These are phyloP conservation scores for Pachypanchax playfairii DNA, from an alignment of 2,113 vertebrate species.

Conservation along the genomic window DNA sequence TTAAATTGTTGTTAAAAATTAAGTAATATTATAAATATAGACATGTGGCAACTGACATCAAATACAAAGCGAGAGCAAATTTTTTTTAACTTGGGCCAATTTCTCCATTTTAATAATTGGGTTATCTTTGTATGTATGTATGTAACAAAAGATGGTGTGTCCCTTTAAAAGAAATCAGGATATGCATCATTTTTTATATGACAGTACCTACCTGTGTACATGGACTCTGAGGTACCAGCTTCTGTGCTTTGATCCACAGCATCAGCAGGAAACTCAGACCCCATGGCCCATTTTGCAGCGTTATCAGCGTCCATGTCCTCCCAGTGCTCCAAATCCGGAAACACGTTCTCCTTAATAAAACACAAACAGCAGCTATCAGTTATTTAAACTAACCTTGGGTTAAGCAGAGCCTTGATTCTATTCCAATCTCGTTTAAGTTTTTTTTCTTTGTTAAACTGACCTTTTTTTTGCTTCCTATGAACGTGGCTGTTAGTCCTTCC, in stretches of 20 bases:
- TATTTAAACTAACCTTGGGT: background rate
- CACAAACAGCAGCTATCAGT: background rate
- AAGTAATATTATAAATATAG: too few species aligned
- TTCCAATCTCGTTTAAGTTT: background rate
- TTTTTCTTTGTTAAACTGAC: slow-evolving; percentile 34
- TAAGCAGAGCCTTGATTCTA: background rate
- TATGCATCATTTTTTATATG: background rate
- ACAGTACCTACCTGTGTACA: slow-evolving; percentile 54
- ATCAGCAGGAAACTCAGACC: slow-evolving; percentile 43
- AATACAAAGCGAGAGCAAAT: background rate
- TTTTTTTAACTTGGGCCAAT: background rate
- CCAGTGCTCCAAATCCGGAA: slow-evolving; percentile 75
- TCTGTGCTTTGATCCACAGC: slow-evolving; percentile 26
- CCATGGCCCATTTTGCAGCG: slow-evolving; percentile 72
- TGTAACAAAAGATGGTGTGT: too few species aligned
- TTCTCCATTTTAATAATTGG: background rate
- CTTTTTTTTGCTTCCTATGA: slow-evolving; percentile 46
- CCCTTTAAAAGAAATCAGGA: background rate
- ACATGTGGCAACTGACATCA: too few species aligned
- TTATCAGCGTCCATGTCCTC: slow-evolving; percentile 73
- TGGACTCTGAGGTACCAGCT: slow-evolving; percentile 21
- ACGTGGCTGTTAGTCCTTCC: slow-evolving; percentile 57
- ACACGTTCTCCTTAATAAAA: slow-evolving; percentile 66
- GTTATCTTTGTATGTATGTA: too few species aligned
- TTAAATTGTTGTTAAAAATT: too few species aligned